A percentile compares a stretch with the other conserved stretches of the same genome.
Evolutionary conservation across 2,797 vertebrate genomes (phyloP).

Genomic region (Rhinichthys osculus): DNA sequence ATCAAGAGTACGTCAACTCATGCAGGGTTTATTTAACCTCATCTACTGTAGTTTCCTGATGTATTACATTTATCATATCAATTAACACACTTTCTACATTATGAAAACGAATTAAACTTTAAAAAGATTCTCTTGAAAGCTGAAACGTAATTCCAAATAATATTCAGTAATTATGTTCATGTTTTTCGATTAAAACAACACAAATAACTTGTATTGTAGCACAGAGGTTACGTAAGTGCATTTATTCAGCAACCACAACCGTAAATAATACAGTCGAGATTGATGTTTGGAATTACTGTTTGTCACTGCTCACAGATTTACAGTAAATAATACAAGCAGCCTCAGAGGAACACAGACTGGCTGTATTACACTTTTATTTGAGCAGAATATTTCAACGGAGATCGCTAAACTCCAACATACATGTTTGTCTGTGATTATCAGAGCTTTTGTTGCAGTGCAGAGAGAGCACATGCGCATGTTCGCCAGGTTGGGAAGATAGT

Average conservation of each 20-base stretch:
- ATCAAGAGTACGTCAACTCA: too few relatives aligned
- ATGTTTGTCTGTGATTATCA: neutral
- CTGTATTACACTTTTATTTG: neutral
- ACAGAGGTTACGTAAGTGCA: neutral
- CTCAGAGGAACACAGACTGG: neutral
- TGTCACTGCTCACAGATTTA: conserved; percentile 1
- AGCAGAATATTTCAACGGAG: neutral
- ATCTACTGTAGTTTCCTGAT: too few relatives aligned
- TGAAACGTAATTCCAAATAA: neutral
- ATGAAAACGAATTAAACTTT: neutral
- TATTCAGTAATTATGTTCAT: too few relatives aligned
- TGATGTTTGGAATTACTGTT: neutral
- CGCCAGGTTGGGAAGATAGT: neutral
- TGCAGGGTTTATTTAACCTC: too few relatives aligned
- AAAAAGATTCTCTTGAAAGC: neutral
- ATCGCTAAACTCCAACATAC: neutral
- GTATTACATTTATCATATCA: too few relatives aligned
- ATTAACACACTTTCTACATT: neutral
- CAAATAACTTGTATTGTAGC: neutral
- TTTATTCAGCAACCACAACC: neutral
- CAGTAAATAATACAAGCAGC: neutral
- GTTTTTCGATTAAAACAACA: too few relatives aligned
- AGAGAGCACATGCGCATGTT: neutral
- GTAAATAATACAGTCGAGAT: neutral
- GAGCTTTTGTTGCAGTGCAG: neutral